Evolutionary conservation across 2,888 invertebrate genomes (phyloP), one percentile per base, ranked within the genome.

Genomic region (Drosophila paranaensis): DNA sequence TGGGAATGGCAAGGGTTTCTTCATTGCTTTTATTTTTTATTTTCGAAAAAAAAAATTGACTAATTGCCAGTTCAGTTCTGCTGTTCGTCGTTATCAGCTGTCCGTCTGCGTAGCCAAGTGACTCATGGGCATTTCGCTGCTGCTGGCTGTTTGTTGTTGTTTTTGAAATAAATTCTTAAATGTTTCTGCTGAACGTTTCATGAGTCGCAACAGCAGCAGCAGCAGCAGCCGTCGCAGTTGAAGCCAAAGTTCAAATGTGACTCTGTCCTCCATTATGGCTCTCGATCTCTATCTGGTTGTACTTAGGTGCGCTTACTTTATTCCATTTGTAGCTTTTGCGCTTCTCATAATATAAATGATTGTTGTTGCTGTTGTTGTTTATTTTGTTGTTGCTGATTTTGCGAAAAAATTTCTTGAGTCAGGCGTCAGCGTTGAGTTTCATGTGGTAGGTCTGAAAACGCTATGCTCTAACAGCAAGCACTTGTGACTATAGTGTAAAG

Each of bases 401-500:
- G 62, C 66, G 20, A 20, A 68, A 58, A 48, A 62, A 50, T 62
- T 74, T 71, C 64, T 77, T 69, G 72, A 78, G 57, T 60, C 58
- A 27, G 56, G 16, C 56, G 50, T 60, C 60, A 65, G 58, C 69
- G 61, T 57, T 53, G 66, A 81, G 70, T 60, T 70, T 71, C 69
- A 82, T 82, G 72, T 69, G 86, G 78, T 79, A 74, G 82, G 71
- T 85, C 75, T 68, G 25, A 76, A 40, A 40, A 58, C 51, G 37
- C 56, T 48, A 60, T 71, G 53, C 75, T 45, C 66, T 66, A 6
- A 3, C 20, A 8, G 2, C 11, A 14, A 30, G 37, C 25, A 16
- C 45, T 10, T 50, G 6, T 27, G 16, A 20, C 20, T 48, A 6
- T n/a, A 48, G 2, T n/a, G 10, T n/a, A 5, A 48, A n/a, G 30